phyloP scores from a whole-genome alignment of 2,113 vertebrate genomes.

The Todiramphus chloris region DNA sequence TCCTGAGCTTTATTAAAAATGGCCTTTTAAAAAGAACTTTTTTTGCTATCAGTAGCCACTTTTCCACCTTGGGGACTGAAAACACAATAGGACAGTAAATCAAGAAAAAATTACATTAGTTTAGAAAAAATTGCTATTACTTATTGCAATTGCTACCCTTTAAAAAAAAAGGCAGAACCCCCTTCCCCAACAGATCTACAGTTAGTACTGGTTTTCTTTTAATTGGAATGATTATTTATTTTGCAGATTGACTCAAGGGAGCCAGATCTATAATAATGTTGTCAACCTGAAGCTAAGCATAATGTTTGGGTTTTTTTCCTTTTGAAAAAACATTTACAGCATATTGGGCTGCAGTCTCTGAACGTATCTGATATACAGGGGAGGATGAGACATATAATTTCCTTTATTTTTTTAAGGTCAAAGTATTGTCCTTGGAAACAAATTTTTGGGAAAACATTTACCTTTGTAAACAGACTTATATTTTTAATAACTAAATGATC shows the following conservation, averaged over 20 bases:
- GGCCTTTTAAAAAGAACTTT: not conserved
- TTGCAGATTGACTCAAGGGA: not conserved
- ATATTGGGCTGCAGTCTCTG: not conserved
- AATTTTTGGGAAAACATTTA: not conserved
- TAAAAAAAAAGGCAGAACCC: not conserved
- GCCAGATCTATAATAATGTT: not conserved
- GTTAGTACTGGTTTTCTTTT: not conserved
- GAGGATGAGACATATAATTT: not conserved
- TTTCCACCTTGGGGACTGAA: not conserved
- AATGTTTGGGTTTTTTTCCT: not conserved
- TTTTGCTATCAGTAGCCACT: slow-evolving; percentile 9
- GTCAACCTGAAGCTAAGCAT: not conserved
- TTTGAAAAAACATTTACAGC: not conserved
- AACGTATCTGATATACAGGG: not conserved
- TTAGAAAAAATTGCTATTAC: slow-evolving; percentile 4
- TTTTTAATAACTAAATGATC: slow-evolving; percentile 1
- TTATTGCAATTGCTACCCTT: not conserved
- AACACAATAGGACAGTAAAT: slow-evolving; percentile 10
- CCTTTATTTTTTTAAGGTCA: not conserved
- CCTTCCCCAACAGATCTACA: not conserved
- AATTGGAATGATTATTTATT: not conserved
- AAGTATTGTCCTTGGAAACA: not conserved
- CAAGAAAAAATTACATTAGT: slow-evolving; percentile 41
- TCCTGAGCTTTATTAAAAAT: not conserved
- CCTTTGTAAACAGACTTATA: not conserved